These are phyloP conservation scores for Apamea monoglypha DNA, from an alignment of 2,888 invertebrate genomes.

Conservation along the genomic window DNA sequence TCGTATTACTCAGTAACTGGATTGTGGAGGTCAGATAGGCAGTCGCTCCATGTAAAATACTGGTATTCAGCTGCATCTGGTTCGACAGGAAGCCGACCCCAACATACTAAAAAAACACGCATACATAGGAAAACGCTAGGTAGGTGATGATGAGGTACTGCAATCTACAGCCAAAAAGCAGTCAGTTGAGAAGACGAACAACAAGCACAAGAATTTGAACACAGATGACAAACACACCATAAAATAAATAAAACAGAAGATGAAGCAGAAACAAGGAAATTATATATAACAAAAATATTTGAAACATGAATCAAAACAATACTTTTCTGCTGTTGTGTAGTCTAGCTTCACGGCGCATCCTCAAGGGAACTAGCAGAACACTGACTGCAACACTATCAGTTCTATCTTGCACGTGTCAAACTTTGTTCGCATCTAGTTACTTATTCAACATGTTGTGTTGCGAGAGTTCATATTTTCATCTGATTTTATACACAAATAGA, in stretches of 20 bases:
- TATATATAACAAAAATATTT: not conserved
- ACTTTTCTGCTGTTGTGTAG: conserved; percentile 2
- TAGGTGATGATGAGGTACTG: no score
- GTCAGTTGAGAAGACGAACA: no score
- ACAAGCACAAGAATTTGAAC: not conserved
- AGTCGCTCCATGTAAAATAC: no score
- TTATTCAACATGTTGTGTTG: conserved; percentile 28
- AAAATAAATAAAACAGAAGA: not conserved
- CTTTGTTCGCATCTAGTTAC: conserved; percentile 34
- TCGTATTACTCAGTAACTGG: no score
- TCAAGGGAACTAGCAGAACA: conserved; percentile 26
- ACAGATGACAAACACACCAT: not conserved
- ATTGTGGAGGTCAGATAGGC: no score
- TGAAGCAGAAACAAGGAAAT: not conserved
- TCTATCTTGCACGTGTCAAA: conserved; percentile 47
- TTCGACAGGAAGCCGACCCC: no score
- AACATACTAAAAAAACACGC: no score
- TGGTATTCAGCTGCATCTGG: no score
- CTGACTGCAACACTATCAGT: conserved; percentile 30
- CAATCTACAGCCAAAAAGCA: not conserved
- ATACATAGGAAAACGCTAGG: no score
- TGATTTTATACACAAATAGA: not conserved
- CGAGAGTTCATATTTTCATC: not conserved
- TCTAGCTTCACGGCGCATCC: conserved; percentile 20
- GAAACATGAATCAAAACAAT: conserved; percentile 1